Conservation (phyloP, 2,888 invertebrate genomes). For the Onthophagus sagittarius region DNA sequence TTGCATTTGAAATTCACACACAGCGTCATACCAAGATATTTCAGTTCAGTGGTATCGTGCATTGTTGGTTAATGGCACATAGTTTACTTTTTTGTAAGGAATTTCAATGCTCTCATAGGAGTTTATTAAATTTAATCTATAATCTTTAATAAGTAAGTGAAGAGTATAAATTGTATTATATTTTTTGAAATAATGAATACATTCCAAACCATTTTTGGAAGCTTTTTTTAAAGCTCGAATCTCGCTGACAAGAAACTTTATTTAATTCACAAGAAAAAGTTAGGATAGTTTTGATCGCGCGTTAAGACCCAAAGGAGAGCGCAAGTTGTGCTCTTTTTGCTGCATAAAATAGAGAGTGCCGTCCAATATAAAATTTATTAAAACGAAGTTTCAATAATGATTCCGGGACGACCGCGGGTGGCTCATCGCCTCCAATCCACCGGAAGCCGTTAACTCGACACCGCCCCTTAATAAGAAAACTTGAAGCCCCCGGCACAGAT, state of each 20-base stretch:
- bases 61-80: too few relatives aligned
- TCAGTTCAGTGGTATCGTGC: too few relatives aligned
- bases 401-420: not conserved
- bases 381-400: not conserved
- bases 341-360: conserved; percentile 1
- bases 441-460: not conserved
- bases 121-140: too few relatives aligned
- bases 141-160: too few relatives aligned
- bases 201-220: not conserved
- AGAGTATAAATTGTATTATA: not conserved
- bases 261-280: not conserved
- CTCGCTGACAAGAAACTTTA: not conserved
- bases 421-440: not conserved
- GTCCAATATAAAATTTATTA: not conserved
- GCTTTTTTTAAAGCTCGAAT: not conserved
- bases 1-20: too few relatives aligned
- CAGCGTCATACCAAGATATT: too few relatives aligned
- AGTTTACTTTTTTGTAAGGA: too few relatives aligned
- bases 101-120: too few relatives aligned
- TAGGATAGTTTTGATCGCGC: not conserved
- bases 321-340: not conserved
- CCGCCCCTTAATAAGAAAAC: conserved; percentile 1
- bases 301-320: not conserved
- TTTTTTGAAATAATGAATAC: not conserved
- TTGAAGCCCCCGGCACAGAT: not conserved